Percentiles rank a stretch among this genome's conserved stretches.
Conservation (phyloP, 2,888 invertebrate species). For the Agrochola litura region DNA sequence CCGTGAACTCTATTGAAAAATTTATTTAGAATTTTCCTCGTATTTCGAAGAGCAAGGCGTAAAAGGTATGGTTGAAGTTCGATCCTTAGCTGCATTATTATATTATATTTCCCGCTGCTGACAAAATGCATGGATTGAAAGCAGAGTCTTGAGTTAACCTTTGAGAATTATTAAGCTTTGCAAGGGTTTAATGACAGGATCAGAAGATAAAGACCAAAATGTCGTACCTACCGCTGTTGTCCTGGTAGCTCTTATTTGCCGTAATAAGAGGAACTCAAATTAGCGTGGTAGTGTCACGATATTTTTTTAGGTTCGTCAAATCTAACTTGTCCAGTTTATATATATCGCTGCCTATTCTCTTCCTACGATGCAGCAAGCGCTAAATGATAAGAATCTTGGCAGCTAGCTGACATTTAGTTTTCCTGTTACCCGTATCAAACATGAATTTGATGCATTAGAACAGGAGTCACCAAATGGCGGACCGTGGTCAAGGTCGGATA, state of each 20-base stretch:
- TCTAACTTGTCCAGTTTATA: neutral
- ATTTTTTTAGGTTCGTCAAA: neutral
- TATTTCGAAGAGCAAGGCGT: neutral
- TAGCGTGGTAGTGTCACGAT: neutral
- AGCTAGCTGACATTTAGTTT: conserved; percentile 26
- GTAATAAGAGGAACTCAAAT: neutral
- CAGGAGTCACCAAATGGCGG: no score
- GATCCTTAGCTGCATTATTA: neutral
- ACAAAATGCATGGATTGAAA: neutral
- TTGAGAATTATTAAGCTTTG: neutral
- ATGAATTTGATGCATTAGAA: conserved; percentile 30
- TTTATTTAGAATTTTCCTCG: neutral
- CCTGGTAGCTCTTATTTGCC: neutral
- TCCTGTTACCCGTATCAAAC: conserved; percentile 15
- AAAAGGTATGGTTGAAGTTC: neutral
- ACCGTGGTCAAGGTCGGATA: no score
- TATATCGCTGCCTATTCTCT: conserved; percentile 19
- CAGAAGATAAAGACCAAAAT: conserved; percentile 2
- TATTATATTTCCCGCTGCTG: neutral
- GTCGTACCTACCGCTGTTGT: neutral
- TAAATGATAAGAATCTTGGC: conserved; percentile 49
- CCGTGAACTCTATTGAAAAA: neutral
- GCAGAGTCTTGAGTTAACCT: neutral
- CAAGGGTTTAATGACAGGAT: neutral
- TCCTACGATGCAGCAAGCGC: conserved; percentile 11